These are phyloP conservation scores for Lepisosteus oculatus DNA, from an alignment of 2,113 vertebrate genomes.

Conservation along the genomic window DNA sequence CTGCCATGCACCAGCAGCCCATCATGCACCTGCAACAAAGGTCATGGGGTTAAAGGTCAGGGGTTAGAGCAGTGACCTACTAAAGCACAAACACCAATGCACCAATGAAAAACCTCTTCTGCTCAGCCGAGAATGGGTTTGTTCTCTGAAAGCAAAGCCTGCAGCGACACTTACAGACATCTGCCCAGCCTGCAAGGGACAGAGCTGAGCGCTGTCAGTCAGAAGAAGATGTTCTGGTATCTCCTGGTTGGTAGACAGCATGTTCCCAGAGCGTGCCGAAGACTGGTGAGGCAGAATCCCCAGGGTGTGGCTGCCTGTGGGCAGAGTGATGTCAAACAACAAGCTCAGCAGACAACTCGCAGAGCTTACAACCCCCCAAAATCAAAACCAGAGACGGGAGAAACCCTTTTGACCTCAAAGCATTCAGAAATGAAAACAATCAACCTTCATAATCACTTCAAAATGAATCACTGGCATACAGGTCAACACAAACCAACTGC, in stretches of 20 bases:
- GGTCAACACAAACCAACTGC: no score
- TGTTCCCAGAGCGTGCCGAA: slow-evolving; percentile 57
- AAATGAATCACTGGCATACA: no score
- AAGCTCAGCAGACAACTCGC: no score
- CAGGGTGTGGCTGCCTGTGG: slow-evolving; percentile 59
- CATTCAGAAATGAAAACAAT: no score
- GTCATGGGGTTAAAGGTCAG: background rate
- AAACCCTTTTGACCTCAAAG: no score
- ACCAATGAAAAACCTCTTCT: background rate
- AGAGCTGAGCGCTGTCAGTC: slow-evolving; percentile 50
- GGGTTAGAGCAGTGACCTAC: background rate
- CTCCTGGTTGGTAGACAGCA: slow-evolving; percentile 73
- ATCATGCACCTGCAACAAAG: slow-evolving; percentile 62
- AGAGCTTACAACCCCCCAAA: no score
- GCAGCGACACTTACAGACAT: slow-evolving; percentile 67
- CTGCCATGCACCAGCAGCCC: slow-evolving; percentile 71
- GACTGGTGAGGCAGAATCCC: slow-evolving; percentile 61
- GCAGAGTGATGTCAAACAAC: no score
- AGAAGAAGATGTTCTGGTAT: slow-evolving; percentile 66
- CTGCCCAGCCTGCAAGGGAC: slow-evolving; percentile 68
- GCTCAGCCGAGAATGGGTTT: no score
- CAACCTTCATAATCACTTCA: no score
- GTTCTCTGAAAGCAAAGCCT: no score
- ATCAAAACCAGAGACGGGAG: no score
- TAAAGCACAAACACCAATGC: background rate